These are phyloP conservation scores for Macaca fascicularis DNA, from an alignment of 2,113 vertebrate genomes.

Conservation along the genomic window DNA sequence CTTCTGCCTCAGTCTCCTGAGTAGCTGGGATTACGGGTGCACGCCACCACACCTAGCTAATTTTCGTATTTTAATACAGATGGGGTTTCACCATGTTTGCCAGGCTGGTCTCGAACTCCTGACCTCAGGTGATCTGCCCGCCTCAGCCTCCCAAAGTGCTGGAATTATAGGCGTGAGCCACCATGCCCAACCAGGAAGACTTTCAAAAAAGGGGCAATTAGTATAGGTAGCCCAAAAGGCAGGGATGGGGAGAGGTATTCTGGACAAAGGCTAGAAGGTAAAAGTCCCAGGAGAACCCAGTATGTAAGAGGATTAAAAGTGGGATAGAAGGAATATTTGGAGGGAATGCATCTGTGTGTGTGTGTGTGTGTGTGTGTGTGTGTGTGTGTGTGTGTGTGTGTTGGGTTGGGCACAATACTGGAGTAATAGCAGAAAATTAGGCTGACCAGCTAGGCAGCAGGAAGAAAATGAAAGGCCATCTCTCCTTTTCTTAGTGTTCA, in stretches of 20 bases:
- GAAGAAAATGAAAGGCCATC: neutral
- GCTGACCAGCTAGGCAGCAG: neutral
- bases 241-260: neutral
- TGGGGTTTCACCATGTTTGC: too few relatives aligned
- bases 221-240: neutral
- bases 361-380: neutral
- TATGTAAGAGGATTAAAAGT: neutral
- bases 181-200: too few relatives aligned
- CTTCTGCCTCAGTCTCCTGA: too few relatives aligned
- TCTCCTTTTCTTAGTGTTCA: neutral
- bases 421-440: neutral
- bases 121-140: too few relatives aligned
- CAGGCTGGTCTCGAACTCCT: too few relatives aligned
- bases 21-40: too few relatives aligned
- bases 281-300: neutral
- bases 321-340: too few relatives aligned
- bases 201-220: neutral
- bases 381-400: neutral
- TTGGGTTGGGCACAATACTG: rapidly evolving
- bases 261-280: neutral
- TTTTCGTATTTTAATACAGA: too few relatives aligned
- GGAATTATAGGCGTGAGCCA: too few relatives aligned
- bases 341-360: neutral
- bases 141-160: too few relatives aligned
- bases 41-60: too few relatives aligned